phyloP scores from a whole-genome alignment of 1,140 invertebrate genomes.

The Pseudomyrmex cubaensis region DNA sequence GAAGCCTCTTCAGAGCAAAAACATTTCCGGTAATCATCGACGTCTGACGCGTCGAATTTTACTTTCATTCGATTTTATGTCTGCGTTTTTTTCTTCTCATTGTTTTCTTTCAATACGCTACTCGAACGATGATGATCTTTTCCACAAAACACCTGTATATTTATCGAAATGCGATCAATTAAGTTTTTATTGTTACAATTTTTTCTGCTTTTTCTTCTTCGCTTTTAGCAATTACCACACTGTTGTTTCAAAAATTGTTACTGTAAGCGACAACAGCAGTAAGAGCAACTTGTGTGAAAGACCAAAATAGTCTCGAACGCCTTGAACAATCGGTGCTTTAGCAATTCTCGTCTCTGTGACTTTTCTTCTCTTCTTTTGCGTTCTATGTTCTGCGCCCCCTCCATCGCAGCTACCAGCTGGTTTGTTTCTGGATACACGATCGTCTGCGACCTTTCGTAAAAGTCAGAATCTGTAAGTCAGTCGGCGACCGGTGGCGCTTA shows the following conservation, averaged over 20 bases:
- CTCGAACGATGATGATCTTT: no score
- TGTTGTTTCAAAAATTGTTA: not conserved
- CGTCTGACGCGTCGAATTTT: not conserved
- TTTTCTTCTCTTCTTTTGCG: constrained; percentile 39
- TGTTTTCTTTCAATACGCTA: no score
- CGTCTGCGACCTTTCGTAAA: constrained; percentile 51
- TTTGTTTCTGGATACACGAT: constrained; percentile 53
- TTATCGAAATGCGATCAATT: no score
- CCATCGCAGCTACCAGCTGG: constrained; percentile 53
- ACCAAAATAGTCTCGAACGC: not conserved
- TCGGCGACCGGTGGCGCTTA: constrained; percentile 53
- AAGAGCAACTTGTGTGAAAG: not conserved
- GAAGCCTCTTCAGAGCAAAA: not conserved
- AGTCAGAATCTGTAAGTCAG: constrained; percentile 49
- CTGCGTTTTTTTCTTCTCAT: no score
- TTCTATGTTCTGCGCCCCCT: not conserved
- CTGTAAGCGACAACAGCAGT: not conserved
- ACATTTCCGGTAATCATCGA: constrained; percentile 8
- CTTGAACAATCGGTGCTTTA: not conserved
- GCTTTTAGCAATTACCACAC: constrained; percentile 9
- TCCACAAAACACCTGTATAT: no score
- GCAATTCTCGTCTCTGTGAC: constrained; percentile 7
- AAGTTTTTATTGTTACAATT: no score
- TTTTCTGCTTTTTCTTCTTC: not conserved
- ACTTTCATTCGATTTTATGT: not conserved